Conservation (phyloP, 2,888 invertebrate genomes). For the Elmis aenea region DNA sequence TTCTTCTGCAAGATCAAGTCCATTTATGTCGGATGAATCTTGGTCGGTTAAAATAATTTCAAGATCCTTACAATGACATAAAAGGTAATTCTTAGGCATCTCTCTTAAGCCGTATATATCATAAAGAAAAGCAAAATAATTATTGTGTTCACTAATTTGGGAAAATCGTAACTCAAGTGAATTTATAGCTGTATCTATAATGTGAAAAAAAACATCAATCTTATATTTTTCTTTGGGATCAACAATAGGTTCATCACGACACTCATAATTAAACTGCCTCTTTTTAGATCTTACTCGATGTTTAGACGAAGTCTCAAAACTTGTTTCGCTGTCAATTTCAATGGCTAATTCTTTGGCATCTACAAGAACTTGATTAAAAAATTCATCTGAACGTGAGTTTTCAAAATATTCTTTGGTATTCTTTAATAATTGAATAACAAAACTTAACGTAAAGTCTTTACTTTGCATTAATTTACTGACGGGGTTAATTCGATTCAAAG, state of each 20-base stretch:
- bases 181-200: conserved; percentile 19
- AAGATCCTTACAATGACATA: conserved; percentile 16
- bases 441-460: conserved; percentile 20
- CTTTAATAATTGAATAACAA: conserved; percentile 24
- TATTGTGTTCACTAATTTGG: conserved; percentile 18
- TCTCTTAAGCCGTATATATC: conserved; percentile 16
- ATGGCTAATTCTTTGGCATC: conserved; percentile 22
- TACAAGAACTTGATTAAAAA: conserved; percentile 24
- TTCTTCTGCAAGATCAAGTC: no score
- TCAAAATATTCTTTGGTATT: conserved; percentile 25
- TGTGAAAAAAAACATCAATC: conserved; percentile 19
- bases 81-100: conserved; percentile 14
- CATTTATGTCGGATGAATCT: conserved; percentile 12
- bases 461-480: conserved; percentile 24
- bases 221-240: conserved; percentile 23
- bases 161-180: conserved; percentile 20
- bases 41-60: no score
- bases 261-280: conserved; percentile 19
- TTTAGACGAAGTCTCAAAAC: conserved; percentile 18
- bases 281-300: conserved; percentile 19
- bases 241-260: conserved; percentile 19
- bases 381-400: conserved; percentile 22
- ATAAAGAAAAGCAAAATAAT: conserved; percentile 22
- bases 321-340: conserved; percentile 23
- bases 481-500: conserved; percentile 22